A percentile compares a stretch with the other conserved stretches of the same genome.
Conservation (phyloP, 2,888 invertebrate species). For the Hermaeophaga mercurialis region DNA sequence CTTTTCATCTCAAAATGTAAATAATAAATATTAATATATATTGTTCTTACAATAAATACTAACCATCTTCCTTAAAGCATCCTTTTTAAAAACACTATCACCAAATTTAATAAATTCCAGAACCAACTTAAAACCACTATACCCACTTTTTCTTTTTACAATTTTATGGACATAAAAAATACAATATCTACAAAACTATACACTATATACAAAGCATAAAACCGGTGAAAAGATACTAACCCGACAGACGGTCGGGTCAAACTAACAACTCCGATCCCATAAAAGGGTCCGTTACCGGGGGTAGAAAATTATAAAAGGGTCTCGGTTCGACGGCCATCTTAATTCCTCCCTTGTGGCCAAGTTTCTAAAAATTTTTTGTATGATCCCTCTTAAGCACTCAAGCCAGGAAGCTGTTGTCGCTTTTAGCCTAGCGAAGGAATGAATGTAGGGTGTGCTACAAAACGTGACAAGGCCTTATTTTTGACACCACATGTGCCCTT, state of each 20-base stretch:
- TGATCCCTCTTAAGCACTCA: background rate
- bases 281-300: slow-evolving; percentile 1
- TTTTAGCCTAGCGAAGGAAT: background rate
- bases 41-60: too few relatives aligned
- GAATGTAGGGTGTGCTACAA: too few relatives aligned
- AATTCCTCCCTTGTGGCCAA: background rate
- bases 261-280: background rate
- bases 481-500: too few relatives aligned
- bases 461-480: too few relatives aligned
- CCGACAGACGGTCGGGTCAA: background rate
- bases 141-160: background rate
- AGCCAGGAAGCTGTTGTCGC: background rate
- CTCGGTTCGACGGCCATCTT: background rate
- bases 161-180: slow-evolving; percentile 11
- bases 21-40: too few relatives aligned
- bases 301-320: slow-evolving; percentile 9
- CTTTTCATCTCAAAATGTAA: too few relatives aligned
- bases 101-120: too few relatives aligned
- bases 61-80: too few relatives aligned
- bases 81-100: too few relatives aligned
- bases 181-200: slow-evolving; percentile 25
- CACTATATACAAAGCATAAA: slow-evolving; percentile 28
- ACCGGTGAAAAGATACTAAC: background rate
- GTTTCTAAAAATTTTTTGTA: slow-evolving; percentile 6
- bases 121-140: too few relatives aligned